Percentiles rank a stretch among this genome's conserved stretches.
phyloP scores from a whole-genome alignment of 1,140 invertebrate species.

The Procambarus virginalis region DNA sequence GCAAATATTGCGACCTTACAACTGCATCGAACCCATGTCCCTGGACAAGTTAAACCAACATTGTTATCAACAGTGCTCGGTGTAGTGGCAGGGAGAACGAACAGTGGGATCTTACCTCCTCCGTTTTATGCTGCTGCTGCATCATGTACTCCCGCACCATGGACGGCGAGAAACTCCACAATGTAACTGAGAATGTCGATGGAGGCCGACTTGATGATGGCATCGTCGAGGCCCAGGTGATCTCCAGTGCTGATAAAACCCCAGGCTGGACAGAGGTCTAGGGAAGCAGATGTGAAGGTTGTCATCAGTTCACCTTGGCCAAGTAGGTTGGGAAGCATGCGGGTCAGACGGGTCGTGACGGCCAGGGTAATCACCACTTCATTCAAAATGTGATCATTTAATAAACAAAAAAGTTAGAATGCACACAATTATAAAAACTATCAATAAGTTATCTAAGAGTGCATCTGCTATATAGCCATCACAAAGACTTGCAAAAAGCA shows the following conservation, averaged over 20 bases:
- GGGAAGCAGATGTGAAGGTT: background rate
- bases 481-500: too few relatives aligned
- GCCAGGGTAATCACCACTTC: too few relatives aligned
- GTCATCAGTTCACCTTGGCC: background rate
- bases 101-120: slow-evolving; percentile 42
- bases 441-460: too few relatives aligned
- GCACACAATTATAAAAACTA: too few relatives aligned
- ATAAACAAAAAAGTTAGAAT: too few relatives aligned
- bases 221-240: slow-evolving; percentile 94
- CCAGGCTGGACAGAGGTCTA: slow-evolving; percentile 90
- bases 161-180: slow-evolving; percentile 96
- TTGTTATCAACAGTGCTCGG: too few relatives aligned
- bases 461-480: too few relatives aligned
- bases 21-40: too few relatives aligned
- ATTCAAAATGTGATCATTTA: too few relatives aligned
- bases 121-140: slow-evolving; percentile 86
- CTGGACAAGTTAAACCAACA: too few relatives aligned
- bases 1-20: too few relatives aligned
- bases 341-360: background rate
- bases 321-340: background rate
- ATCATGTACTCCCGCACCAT: slow-evolving; percentile 97
- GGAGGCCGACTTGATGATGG: slow-evolving; percentile 90
- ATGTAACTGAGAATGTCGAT: slow-evolving; percentile 99
- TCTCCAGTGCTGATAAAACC: slow-evolving; percentile 94
- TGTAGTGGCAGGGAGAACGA: too few relatives aligned